These are phyloP conservation scores for Athalia cordata DNA, from an alignment of 2,888 invertebrate genomes.

Conservation along the genomic window DNA sequence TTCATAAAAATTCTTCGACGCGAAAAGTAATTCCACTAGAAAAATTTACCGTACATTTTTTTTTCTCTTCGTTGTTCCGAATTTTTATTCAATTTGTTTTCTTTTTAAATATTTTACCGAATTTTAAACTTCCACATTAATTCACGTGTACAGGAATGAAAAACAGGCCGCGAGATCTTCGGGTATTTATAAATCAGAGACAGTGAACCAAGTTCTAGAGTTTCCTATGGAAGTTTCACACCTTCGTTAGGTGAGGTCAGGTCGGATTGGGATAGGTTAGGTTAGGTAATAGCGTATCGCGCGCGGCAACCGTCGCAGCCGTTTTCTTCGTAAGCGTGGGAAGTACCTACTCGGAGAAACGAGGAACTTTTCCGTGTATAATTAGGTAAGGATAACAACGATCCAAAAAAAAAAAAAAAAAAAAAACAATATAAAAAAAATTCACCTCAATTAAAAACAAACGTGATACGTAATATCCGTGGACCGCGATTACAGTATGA, in stretches of 20 bases:
- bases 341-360: too few species aligned
- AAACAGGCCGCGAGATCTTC: background rate
- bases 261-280: conserved; percentile 17
- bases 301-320: background rate
- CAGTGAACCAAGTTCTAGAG: conserved; percentile 16
- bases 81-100: background rate
- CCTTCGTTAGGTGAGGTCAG: conserved; percentile 29
- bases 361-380: too few species aligned
- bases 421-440: too few species aligned
- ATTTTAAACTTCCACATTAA: background rate
- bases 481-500: too few species aligned
- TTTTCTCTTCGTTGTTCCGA: background rate
- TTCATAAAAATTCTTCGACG: too few species aligned
- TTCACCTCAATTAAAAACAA: too few species aligned
- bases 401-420: too few species aligned
- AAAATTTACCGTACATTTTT: background rate
- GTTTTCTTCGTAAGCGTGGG: too few species aligned
- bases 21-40: too few species aligned
- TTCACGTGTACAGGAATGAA: background rate
- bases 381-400: too few species aligned
- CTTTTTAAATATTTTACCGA: background rate
- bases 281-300: conserved; percentile 10
- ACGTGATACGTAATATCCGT: too few species aligned
- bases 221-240: conserved; percentile 14
- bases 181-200: conserved; percentile 23